These are phyloP conservation scores for Dolichomitus sp. DNA, from an alignment of 2,888 invertebrate genomes.

Conservation along the genomic window DNA sequence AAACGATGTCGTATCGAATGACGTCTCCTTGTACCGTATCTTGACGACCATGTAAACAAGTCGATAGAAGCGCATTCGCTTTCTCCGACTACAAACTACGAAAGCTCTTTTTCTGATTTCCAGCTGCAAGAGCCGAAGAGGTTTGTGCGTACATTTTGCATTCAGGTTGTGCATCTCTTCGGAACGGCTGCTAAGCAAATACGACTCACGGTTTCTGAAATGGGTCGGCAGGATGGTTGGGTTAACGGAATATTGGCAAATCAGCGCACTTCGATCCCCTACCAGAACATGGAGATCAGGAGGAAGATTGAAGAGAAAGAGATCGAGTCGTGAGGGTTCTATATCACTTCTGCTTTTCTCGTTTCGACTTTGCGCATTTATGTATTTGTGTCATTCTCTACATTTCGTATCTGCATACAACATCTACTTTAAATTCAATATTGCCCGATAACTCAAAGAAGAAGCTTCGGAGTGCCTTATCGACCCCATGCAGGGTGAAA, in stretches of 20 bases:
- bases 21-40: neutral
- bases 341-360: neutral
- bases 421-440: constrained; percentile 72
- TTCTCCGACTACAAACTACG: neutral
- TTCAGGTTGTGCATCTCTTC: constrained; percentile 8
- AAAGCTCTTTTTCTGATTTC: constrained; percentile 4
- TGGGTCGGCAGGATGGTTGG: neutral
- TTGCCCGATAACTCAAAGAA: constrained; percentile 71
- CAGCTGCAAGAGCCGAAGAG: neutral
- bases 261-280: constrained; percentile 39
- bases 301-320: neutral
- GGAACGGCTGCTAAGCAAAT: constrained; percentile 3
- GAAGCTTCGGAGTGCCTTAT: constrained; percentile 68
- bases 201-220: neutral
- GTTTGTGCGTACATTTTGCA: constrained; percentile 5
- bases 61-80: neutral
- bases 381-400: constrained; percentile 42
- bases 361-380: constrained; percentile 13
- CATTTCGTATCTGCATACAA: constrained; percentile 50
- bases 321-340: neutral
- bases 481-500: constrained; percentile 50
- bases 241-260: constrained; percentile 49
- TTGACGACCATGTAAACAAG: neutral
- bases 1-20: neutral
- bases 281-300: neutral